phyloP scores from a whole-genome alignment of 53 echinoderm and acorn worm genomes.

The Henricia sp. region DNA sequence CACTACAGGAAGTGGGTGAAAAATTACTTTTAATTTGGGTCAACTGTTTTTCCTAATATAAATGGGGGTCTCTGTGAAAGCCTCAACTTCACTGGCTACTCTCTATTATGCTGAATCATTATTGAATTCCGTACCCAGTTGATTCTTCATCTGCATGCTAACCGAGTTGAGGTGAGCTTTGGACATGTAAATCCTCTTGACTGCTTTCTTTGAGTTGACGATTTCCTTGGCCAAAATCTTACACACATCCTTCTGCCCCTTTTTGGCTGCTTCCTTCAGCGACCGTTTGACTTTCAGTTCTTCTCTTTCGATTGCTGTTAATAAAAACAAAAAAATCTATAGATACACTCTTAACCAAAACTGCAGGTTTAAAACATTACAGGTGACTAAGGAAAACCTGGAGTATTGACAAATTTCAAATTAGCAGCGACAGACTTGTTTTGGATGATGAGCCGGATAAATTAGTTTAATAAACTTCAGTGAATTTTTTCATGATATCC shows the following conservation, averaged over 20 bases:
- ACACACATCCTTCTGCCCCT: constrained; percentile 90
- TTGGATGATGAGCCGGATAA: too few species aligned
- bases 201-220: constrained; percentile 92
- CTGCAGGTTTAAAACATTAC: neutral
- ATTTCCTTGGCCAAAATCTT: constrained; percentile 90
- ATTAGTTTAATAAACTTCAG: too few species aligned
- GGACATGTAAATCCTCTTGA: constrained; percentile 82
- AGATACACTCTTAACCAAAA: neutral
- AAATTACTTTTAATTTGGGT: too few species aligned
- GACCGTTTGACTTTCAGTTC: constrained; percentile 90
- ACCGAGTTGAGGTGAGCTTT: constrained; percentile 97
- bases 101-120: neutral
- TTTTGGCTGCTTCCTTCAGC: constrained; percentile 91
- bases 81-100: neutral
- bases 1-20: too few species aligned
- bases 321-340: neutral
- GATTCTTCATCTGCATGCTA: constrained; percentile 99
- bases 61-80: too few species aligned
- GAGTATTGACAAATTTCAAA: too few species aligned
- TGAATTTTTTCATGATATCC: too few species aligned
- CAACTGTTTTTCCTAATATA: too few species aligned
- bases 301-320: constrained; percentile 80
- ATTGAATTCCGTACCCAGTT: constrained; percentile 62
- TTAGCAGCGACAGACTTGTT: too few species aligned
- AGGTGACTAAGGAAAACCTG: too few species aligned